Base-by-base conservation (phyloP, 2,797 vertebrate genomes). In the Hafferia zeledoni region DNA sequence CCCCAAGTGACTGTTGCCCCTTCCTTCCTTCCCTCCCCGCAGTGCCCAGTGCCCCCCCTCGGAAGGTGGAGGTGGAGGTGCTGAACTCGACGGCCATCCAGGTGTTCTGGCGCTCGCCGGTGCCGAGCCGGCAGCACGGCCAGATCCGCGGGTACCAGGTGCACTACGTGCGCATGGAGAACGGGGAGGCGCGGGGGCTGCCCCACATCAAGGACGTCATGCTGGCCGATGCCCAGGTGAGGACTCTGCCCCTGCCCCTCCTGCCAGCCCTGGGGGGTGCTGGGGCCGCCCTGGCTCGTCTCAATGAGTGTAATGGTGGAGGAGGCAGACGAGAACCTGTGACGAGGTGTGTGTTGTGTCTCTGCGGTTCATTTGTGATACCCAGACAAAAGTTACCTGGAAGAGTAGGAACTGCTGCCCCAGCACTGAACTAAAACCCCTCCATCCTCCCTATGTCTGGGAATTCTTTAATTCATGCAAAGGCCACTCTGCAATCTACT, bases 61-160 rank as follows among this genome's bases (percentile, higher is more conserved):
- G 99, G 50, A 98, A 99, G 35, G 99, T 99, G 95, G 99, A 99
- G 97, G 99, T 99, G 95, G 99, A 99, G 95, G 99, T 99, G 71
- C 98, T 99, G 35, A 99, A 99, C 98, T 99, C 99, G 39, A 99
- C 99, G 2, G 99, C 99, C 7, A 97, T 99, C 90, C 99, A 98
- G 90, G 99, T 99, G 97, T 98, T 99, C 98, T 99, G 99, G 99
- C 99, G 99, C 79, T 99, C 99, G 5, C 98, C 99, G 67, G 96
- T 98, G 60, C 99, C 98, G 28, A 99, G 98, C 97, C 98, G 98
- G 83, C 99, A 99, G 95, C 98, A 99, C 16, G 99, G 99, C 70
- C 99, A 99, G 98, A 99, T 99, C 93, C 99, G 99, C 25, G 99
- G 99, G 95, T 99, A 99, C 98, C 99, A 99, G 97, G 99, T 99